These are phyloP conservation scores for Caenorhabditis auriculariae DNA, from an alignment of 2,888 invertebrate species.

Conservation along the genomic window DNA sequence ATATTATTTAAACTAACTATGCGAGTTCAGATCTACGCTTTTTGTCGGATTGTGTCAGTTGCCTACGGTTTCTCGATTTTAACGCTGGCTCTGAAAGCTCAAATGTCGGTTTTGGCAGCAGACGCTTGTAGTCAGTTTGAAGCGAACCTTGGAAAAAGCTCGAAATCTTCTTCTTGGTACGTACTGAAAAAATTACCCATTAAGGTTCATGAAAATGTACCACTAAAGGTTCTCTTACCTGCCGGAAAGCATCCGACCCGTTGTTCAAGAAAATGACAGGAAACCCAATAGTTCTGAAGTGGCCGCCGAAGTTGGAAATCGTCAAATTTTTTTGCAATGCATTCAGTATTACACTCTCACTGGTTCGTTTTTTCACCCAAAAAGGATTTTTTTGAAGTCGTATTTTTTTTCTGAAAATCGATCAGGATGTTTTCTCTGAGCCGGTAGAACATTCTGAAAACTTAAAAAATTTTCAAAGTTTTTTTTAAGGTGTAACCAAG, in stretches of 20 bases:
- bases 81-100: conserved; percentile 46
- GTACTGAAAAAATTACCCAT: neutral
- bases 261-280: no score
- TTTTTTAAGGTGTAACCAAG: conserved; percentile 25
- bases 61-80: conserved; percentile 44
- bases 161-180: conserved; percentile 1
- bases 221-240: conserved; percentile 15
- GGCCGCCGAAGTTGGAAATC: conserved; percentile 31
- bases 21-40: conserved; percentile 19
- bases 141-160: neutral
- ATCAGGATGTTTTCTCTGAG: neutral
- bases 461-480: neutral
- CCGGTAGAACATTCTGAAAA: neutral
- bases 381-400: neutral
- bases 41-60: conserved; percentile 35
- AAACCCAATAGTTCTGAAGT: no score
- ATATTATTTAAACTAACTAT: neutral
- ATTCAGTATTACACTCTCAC: conserved; percentile 45
- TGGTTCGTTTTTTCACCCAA: conserved; percentile 28
- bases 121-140: conserved; percentile 43
- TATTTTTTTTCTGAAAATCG: neutral
- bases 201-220: neutral
- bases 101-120: conserved; percentile 50
- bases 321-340: conserved; percentile 47
- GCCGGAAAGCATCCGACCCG: no score